Percentiles rank a stretch among this genome's conserved stretches.
These are phyloP conservation scores for Pissodes strobi DNA, from an alignment of 1,140 invertebrate genomes.

Conservation along the genomic window DNA sequence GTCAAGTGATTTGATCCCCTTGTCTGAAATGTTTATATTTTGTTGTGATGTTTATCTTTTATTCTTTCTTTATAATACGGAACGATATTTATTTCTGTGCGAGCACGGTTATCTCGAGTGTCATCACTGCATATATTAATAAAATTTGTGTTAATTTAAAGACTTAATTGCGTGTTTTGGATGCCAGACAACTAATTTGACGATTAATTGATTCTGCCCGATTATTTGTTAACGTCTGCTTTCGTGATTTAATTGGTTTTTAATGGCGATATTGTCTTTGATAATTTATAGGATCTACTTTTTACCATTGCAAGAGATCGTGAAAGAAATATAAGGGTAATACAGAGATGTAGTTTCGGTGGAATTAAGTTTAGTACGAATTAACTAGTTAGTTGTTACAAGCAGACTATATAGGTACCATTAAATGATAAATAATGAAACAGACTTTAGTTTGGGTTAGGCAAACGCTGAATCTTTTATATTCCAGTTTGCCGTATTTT, in stretches of 20 bases:
- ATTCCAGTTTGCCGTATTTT: no score
- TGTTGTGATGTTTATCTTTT: slow-evolving; percentile 35
- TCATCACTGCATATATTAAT: slow-evolving; percentile 48
- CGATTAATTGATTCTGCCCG: slow-evolving; percentile 22
- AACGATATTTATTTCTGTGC: slow-evolving; percentile 28
- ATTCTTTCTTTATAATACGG: slow-evolving; percentile 24
- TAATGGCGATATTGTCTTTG: slow-evolving; percentile 9
- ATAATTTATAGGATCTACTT: no score
- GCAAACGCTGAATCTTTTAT: no score
- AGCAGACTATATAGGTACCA: no score
- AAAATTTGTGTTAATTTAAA: slow-evolving; percentile 46
- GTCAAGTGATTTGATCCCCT: slow-evolving; percentile 42
- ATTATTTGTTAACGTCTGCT: slow-evolving; percentile 10
- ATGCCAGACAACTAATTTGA: slow-evolving; percentile 22
- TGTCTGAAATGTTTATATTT: slow-evolving; percentile 39
- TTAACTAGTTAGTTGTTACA: no score
- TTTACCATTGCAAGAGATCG: no score
- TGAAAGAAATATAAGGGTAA: no score
- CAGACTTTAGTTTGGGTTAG: no score
- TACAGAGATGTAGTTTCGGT: no score
- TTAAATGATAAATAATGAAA: no score
- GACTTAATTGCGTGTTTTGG: slow-evolving; percentile 34
- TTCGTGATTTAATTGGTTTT: slow-evolving; percentile 3
- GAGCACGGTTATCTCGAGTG: slow-evolving; percentile 28
- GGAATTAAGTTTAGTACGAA: no score